A percentile compares a stretch with the other conserved stretches of the same genome.
Conservation (phyloP, 1,140 invertebrate genomes). For the Periplaneta americana region DNA sequence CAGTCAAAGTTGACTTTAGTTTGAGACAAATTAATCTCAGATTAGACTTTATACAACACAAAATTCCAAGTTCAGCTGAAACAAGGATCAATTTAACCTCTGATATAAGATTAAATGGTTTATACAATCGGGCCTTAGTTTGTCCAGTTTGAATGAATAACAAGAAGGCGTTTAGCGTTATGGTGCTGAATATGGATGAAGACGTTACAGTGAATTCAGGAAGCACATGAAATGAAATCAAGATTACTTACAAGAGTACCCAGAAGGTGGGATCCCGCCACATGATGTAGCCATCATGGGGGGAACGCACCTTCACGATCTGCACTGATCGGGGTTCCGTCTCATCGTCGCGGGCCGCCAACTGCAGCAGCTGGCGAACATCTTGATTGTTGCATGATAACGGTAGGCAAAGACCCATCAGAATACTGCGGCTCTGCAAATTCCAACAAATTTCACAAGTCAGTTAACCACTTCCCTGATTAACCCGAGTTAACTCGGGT, state of each 20-base stretch:
- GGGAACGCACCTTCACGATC: slow-evolving; percentile 55
- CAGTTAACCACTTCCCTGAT: too few species aligned
- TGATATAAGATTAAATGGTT: too few species aligned
- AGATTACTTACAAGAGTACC: slow-evolving; percentile 56
- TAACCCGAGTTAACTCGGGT: too few species aligned
- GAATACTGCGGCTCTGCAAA: slow-evolving; percentile 50
- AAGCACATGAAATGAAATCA: background rate
- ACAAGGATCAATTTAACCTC: too few species aligned
- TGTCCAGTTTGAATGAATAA: too few species aligned
- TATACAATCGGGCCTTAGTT: too few species aligned
- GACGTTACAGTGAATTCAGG: background rate
- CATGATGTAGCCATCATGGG: slow-evolving; percentile 57
- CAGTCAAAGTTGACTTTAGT: too few species aligned
- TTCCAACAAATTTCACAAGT: too few species aligned
- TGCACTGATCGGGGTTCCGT: slow-evolving; percentile 22
- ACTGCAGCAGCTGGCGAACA: slow-evolving; percentile 48
- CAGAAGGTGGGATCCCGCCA: slow-evolving; percentile 63
- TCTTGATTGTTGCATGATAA: slow-evolving; percentile 56
- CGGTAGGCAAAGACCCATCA: slow-evolving; percentile 69
- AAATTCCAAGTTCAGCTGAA: too few species aligned
- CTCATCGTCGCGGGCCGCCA: slow-evolving; percentile 30
- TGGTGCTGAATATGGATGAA: background rate
- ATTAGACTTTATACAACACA: too few species aligned
- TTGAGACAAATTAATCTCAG: too few species aligned
- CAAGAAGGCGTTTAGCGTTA: too few species aligned